Percentiles rank a stretch among this genome's conserved stretches.
These are phyloP conservation scores for Hormaphis cornu DNA, from an alignment of 1,140 invertebrate genomes.

Conservation along the genomic window DNA sequence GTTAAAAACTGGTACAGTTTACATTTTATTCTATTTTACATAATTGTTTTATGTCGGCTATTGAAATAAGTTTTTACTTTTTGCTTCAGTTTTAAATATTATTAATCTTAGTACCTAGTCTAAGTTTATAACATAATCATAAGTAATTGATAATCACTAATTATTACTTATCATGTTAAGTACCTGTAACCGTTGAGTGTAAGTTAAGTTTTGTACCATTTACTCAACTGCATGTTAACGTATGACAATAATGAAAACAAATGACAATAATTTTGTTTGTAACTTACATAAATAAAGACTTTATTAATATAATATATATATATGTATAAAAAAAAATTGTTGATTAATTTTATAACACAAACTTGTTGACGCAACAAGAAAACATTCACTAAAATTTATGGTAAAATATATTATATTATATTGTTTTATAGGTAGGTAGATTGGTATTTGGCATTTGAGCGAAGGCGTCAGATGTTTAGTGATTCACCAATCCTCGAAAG, in stretches of 20 bases:
- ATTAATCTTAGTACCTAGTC: no score
- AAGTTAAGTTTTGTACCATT: no score
- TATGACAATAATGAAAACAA: slow-evolving; percentile 1
- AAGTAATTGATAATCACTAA: no score
- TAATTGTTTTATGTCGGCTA: no score
- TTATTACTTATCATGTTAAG: no score
- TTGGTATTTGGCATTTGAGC: slow-evolving; percentile 20
- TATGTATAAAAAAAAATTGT: neutral
- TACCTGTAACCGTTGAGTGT: no score
- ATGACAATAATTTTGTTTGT: slow-evolving; percentile 19
- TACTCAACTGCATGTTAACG: no score
- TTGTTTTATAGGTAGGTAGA: slow-evolving; percentile 10
- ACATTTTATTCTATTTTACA: no score
- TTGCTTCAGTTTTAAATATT: no score
- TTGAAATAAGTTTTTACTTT: no score
- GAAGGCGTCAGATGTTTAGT: neutral
- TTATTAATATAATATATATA: neutral
- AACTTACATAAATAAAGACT: slow-evolving; percentile 13
- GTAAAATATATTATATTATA: neutral
- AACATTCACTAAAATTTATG: neutral
- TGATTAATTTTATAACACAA: neutral
- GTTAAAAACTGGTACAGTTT: no score
- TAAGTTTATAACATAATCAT: no score
- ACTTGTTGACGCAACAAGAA: neutral
- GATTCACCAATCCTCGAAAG: neutral